These are phyloP conservation scores for Willisornis vidua DNA, from an alignment of 2,113 vertebrate genomes.

Conservation along the genomic window DNA sequence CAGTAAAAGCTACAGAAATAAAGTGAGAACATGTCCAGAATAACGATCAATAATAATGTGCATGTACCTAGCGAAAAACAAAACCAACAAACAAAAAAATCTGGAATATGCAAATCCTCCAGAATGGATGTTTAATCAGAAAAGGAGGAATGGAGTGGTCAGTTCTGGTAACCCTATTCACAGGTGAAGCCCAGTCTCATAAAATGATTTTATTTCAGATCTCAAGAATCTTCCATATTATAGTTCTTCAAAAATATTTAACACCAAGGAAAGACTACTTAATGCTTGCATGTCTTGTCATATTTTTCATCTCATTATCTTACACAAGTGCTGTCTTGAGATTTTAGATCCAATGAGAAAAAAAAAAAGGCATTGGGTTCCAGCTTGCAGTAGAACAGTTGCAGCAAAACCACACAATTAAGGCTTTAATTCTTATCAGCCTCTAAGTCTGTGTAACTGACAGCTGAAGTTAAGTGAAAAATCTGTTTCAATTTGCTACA, in stretches of 20 bases:
- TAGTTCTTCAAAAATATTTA: constrained; percentile 16
- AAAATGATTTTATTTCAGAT: background rate
- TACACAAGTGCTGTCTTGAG: background rate
- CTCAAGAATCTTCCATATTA: background rate
- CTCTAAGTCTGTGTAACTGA: background rate
- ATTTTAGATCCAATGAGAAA: background rate
- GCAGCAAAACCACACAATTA: background rate
- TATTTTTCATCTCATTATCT: constrained; percentile 41
- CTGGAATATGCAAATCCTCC: background rate
- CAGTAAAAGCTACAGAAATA: background rate
- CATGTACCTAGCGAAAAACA: background rate
- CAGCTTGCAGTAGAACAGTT: background rate
- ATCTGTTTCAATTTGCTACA: constrained; percentile 18
- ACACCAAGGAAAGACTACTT: background rate
- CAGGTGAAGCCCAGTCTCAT: background rate
- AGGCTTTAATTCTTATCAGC: constrained; percentile 34
- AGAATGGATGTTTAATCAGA: background rate
- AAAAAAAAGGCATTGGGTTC: background rate
- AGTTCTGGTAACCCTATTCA: background rate
- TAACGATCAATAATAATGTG: background rate
- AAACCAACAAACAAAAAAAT: background rate
- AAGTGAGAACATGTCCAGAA: background rate
- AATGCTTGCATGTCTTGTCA: constrained; percentile 7
- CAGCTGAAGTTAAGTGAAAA: constrained; percentile 27
- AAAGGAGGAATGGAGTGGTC: background rate